Evolutionary conservation across 2,113 vertebrate genomes (phyloP).

Genomic region (Leptocoma aspasia): DNA sequence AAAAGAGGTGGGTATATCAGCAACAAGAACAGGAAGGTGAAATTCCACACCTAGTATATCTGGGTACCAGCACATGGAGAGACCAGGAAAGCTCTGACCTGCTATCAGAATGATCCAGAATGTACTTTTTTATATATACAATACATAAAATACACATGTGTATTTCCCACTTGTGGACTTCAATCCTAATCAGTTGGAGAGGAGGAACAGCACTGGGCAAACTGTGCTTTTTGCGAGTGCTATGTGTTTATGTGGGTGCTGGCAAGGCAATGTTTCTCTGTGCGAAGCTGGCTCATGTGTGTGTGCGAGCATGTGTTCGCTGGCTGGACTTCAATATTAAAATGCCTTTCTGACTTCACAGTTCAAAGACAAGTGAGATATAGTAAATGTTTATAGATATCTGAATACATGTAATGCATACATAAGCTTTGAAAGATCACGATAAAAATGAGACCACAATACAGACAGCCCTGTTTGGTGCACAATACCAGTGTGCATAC

Average conservation of each 20-base stretch:
- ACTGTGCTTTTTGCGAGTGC: neutral
- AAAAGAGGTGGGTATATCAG: neutral
- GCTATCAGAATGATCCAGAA: neutral
- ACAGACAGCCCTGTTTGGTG: neutral
- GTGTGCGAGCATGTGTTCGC: neutral
- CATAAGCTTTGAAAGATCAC: neutral
- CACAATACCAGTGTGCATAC: neutral
- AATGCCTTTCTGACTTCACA: neutral
- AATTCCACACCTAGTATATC: fast-evolving
- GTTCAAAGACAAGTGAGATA: neutral
- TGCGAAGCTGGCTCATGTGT: neutral
- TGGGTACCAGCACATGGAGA: neutral
- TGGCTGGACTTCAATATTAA: neutral
- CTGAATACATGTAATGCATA: neutral
- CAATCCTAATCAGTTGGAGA: neutral
- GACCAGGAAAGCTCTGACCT: neutral
- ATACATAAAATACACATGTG: neutral
- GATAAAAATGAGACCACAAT: neutral
- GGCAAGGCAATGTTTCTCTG: neutral
- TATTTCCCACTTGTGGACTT: neutral
- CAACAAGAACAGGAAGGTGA: neutral
- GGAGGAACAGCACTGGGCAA: neutral
- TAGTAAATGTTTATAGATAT: neutral
- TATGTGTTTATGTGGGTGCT: neutral
- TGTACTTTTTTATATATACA: neutral